These are phyloP conservation scores for Epinephelus lanceolatus DNA, from an alignment of 2,113 vertebrate species.

Conservation along the genomic window DNA sequence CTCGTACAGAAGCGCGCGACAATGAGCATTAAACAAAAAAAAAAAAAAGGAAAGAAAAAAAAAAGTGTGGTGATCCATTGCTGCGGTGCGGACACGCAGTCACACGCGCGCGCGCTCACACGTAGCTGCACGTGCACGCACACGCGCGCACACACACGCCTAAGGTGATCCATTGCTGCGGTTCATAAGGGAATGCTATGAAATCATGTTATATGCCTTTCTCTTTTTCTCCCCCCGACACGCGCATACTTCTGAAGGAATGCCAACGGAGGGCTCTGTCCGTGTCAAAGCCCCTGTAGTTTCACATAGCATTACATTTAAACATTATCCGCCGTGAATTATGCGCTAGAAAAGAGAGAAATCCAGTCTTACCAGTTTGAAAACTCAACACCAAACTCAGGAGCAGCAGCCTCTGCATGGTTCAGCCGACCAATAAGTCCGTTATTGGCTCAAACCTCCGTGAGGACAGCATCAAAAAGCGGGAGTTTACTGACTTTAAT, in stretches of 20 bases:
- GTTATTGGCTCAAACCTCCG: constrained; percentile 82
- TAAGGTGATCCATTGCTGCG: constrained; percentile 73
- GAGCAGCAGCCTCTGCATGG: constrained; percentile 86
- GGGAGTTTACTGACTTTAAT: constrained; percentile 55
- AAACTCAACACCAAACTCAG: constrained; percentile 83
- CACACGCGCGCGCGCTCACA: constrained; percentile 10
- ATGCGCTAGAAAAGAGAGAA: background rate
- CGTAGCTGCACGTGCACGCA: constrained; percentile 17
- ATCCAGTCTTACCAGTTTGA: constrained; percentile 78
- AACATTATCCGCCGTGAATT: background rate
- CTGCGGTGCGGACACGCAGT: constrained; percentile 59
- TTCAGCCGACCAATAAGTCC: constrained; percentile 84
- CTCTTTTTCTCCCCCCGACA: background rate
- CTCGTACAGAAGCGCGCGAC: constrained; percentile 19
- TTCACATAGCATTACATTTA: background rate
- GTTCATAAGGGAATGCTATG: constrained; percentile 39
- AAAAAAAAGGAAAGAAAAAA: background rate
- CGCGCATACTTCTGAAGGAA: constrained; percentile 8
- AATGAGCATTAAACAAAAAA: background rate
- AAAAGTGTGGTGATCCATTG: constrained; percentile 39
- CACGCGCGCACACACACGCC: constrained; percentile 29
- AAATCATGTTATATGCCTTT: constrained; percentile 38
- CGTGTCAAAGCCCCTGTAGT: background rate
- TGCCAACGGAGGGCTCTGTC: background rate
- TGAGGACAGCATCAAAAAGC: constrained; percentile 84